Conservation (phyloP, 1,140 invertebrate genomes). For the Zophobas atratus region DNA sequence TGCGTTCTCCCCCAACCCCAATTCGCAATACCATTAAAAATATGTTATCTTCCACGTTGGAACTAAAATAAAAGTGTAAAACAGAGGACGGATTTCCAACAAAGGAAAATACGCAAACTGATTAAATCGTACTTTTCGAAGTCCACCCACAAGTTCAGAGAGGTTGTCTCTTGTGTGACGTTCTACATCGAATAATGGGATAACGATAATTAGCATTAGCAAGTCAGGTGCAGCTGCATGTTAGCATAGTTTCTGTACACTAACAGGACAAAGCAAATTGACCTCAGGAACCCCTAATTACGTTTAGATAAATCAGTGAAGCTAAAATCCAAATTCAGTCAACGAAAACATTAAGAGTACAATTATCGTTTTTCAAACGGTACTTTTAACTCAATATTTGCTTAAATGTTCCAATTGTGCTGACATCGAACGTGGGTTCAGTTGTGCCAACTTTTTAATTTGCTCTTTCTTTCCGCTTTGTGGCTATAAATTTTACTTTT, state of each 20-base stretch:
- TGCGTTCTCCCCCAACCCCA: neutral
- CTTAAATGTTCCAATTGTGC: slow-evolving; percentile 13
- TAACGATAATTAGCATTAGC: slow-evolving; percentile 26
- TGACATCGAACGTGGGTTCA: slow-evolving; percentile 1
- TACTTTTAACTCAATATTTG: slow-evolving; percentile 27
- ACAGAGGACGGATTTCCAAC: no score
- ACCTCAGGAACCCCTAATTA: slow-evolving; percentile 9
- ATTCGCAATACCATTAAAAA: neutral
- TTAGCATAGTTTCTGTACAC: slow-evolving; percentile 7
- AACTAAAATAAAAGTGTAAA: neutral
- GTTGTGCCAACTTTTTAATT: slow-evolving; percentile 28
- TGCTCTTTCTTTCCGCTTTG: slow-evolving; percentile 23
- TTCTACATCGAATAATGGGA: neutral
- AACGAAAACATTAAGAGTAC: neutral
- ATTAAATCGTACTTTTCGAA: no score
- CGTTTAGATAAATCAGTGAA: neutral
- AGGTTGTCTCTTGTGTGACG: neutral
- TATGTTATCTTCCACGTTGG: neutral
- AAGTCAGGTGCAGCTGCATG: slow-evolving; percentile 22
- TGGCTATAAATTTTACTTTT: slow-evolving; percentile 25
- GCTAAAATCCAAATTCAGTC: neutral
- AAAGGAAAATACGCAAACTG: no score
- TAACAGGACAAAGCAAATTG: slow-evolving; percentile 8
- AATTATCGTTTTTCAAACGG: slow-evolving; percentile 7
- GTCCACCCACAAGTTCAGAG: neutral